Conservation (phyloP, 2,113 vertebrate species). For the Colossoma macropomum region DNA sequence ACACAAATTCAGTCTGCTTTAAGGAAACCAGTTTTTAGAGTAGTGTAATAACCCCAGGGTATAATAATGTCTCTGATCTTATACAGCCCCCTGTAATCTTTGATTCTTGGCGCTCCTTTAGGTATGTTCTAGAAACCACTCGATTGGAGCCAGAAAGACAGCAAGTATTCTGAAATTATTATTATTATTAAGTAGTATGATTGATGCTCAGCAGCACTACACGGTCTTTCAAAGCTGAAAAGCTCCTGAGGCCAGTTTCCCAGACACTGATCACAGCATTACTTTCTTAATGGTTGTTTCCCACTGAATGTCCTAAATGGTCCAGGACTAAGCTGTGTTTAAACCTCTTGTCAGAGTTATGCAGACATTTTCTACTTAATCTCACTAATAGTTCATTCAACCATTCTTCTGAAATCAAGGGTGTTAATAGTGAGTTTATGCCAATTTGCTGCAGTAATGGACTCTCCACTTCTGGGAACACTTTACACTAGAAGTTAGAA, state of each 20-base stretch:
- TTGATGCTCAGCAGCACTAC: not conserved
- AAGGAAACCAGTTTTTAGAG: not conserved
- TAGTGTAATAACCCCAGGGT: not conserved
- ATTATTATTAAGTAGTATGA: not conserved
- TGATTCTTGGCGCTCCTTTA: not conserved
- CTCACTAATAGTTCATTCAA: not conserved
- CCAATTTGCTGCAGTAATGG: too few species aligned
- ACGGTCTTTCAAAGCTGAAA: not conserved
- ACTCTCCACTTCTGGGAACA: too few species aligned
- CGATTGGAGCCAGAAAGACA: not conserved
- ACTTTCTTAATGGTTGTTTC: not conserved
- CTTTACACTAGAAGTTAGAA: too few species aligned
- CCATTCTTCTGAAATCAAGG: too few species aligned
- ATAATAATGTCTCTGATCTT: not conserved
- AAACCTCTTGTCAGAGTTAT: not conserved
- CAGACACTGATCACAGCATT: not conserved
- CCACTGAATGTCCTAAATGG: not conserved
- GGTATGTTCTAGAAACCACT: not conserved
- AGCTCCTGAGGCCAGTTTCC: not conserved
- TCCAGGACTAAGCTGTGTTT: not conserved
- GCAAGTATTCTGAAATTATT: not conserved
- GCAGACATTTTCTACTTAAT: not conserved
- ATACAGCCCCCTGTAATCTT: conserved; percentile 1
- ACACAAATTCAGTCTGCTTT: not conserved
- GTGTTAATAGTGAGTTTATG: too few species aligned